Evolutionary conservation across 2,797 vertebrate genomes (phyloP).

Genomic region (Rhadinocentrus ornatus): DNA sequence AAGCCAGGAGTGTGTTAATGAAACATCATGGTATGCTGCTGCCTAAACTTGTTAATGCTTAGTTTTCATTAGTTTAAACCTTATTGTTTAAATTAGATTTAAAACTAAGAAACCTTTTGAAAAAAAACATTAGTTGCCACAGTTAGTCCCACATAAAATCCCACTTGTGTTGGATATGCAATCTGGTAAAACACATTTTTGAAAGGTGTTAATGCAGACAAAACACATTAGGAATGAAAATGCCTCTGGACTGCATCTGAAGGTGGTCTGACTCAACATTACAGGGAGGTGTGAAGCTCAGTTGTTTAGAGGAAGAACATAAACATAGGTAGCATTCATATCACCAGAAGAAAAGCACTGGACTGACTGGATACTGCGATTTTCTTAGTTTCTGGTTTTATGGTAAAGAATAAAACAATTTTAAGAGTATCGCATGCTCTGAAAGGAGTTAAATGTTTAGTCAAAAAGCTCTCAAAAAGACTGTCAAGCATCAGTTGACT

Average conservation of each 20-base stretch:
- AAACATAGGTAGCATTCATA: background rate
- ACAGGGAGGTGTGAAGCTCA: background rate
- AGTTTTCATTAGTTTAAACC: background rate
- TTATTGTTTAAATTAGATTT: background rate
- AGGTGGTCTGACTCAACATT: conserved; percentile 13
- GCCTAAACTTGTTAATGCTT: background rate
- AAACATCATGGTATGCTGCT: background rate
- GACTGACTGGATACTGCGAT: no score
- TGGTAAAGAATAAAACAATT: background rate
- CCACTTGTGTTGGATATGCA: background rate
- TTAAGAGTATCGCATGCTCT: no score
- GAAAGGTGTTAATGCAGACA: conserved; percentile 10
- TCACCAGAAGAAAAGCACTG: no score
- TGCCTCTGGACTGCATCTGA: conserved; percentile 13
- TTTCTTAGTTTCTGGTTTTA: background rate
- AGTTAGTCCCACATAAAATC: conserved; percentile 1
- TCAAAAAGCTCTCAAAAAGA: background rate
- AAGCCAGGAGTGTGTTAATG: background rate
- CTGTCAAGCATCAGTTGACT: no score
- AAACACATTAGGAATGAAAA: conserved; percentile 16
- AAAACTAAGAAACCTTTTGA: background rate
- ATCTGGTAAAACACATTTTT: conserved; percentile 8
- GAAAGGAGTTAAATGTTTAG: background rate
- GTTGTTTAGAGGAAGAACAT: background rate
- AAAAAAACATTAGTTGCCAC: background rate